Base-by-base conservation (phyloP, 1,140 invertebrate genomes). In the Drosophila pseudoananassae region DNA sequence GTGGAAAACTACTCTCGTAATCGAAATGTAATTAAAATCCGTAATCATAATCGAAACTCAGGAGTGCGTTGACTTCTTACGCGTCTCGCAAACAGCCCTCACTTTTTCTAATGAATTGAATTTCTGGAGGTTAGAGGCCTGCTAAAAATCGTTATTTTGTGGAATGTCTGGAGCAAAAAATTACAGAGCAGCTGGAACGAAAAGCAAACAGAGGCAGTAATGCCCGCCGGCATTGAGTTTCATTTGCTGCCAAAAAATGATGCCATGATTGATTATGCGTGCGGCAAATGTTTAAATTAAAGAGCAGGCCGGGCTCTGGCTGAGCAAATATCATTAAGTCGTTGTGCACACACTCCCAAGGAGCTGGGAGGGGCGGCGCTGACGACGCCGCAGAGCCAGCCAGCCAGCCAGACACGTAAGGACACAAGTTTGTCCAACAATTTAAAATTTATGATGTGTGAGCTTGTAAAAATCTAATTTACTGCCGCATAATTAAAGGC, bases 371-470 rank as follows among this genome's bases (percentile, higher is more conserved):
- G 14, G 40, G 6, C 20, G 4, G 0, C 40, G 1, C 1, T 15
- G 40, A 15, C 40, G 40, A 17, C 15, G 40, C 7, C 40, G 14
- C 2, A 8, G 40, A 36, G 20, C 46, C 50, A 53, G 3, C 45
- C 52, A 36, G 20, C 46, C 50, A 53, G 3, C 45, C 52, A 61
- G 61, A 50, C 38, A 55, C 27, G 15, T 23, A 47, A 43, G 49
- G 47, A 47, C 56, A 58, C 45, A 73, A 73, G 68, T 73, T 73
- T 80, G 51, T 46, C 68, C 63, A 75, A 71, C 78, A 88, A 88
- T 87, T 88, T 88, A 78, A 88, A 87, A 88, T 87, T 88, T 87
- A 88, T 87, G 75, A 88, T 87, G 83, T 87, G 83, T 87, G 83
- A 88, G 83, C 75, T 53, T 82, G 76, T 87, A 87, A 87, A 87